A percentile compares a stretch with the other conserved stretches of the same genome.
Conservation (phyloP, 37 sponge, comb jelly and placozoan species). For the Halisarca cf. caerulea region DNA sequence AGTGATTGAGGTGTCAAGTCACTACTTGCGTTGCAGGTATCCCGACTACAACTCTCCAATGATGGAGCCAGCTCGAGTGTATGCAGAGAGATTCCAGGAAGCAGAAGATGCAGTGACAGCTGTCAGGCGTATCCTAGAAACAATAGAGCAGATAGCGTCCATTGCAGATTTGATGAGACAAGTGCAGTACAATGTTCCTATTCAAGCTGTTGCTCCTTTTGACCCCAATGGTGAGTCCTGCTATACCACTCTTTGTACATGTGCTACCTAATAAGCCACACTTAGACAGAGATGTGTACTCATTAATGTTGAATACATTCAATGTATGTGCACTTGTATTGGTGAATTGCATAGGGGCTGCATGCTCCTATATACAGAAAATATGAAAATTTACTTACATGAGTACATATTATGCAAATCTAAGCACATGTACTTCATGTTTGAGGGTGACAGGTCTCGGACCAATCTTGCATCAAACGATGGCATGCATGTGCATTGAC, state of each 20-base stretch:
- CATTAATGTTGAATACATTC: neutral
- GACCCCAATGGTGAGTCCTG: slow-evolving; percentile 5
- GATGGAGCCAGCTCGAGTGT: neutral
- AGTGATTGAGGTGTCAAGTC: slow-evolving; percentile 34
- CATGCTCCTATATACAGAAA: too few relatives aligned
- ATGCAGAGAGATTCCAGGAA: neutral
- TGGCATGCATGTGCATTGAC: too few relatives aligned
- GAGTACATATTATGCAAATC: too few relatives aligned
- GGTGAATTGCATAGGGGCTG: too few relatives aligned
- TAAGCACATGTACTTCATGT: too few relatives aligned
- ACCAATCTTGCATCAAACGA: too few relatives aligned
- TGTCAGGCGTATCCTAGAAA: neutral
- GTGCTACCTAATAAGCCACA: too few relatives aligned
- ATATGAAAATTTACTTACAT: too few relatives aligned
- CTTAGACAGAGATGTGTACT: neutral
- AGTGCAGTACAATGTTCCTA: neutral
- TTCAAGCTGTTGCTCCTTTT: neutral
- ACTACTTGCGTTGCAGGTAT: slow-evolving; percentile 46
- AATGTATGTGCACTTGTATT: too few relatives aligned
- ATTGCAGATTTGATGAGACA: slow-evolving; percentile 3
- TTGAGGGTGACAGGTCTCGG: too few relatives aligned
- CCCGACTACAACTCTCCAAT: slow-evolving; percentile 44
- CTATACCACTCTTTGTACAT: neutral
- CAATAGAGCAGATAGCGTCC: neutral
- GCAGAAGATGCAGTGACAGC: slow-evolving; percentile 15